Conservation (phyloP, 2,888 invertebrate species). For the Plebejus melissa region DNA sequence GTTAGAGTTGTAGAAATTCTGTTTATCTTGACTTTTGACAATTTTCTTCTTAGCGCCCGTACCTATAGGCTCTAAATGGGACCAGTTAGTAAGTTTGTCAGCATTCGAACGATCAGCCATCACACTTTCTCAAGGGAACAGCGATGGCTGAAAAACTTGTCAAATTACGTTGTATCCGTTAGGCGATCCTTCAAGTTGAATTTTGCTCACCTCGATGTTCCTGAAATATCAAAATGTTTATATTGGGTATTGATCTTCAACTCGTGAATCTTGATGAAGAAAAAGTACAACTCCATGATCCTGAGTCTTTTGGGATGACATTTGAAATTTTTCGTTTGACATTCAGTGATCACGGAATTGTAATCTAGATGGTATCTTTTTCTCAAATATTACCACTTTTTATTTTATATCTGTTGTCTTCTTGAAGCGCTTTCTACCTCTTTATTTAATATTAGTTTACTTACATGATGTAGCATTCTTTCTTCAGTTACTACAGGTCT, state of each 20-base stretch:
- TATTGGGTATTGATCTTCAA: constrained; percentile 40
- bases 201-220: not conserved
- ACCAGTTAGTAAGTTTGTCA: constrained; percentile 67
- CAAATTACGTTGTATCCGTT: not conserved
- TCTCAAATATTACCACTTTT: not conserved
- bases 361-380: constrained; percentile 57
- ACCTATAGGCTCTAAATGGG: constrained; percentile 71
- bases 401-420: not conserved
- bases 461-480: constrained; percentile 17
- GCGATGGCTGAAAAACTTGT: constrained; percentile 57
- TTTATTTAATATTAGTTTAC: not conserved
- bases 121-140: constrained; percentile 58
- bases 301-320: not conserved
- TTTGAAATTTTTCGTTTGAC: not conserved
- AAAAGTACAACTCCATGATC: not conserved
- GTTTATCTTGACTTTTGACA: constrained; percentile 68
- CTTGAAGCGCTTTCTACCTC: not conserved
- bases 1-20: constrained; percentile 62
- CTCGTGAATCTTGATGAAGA: not conserved
- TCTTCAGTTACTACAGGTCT: not conserved
- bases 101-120: constrained; percentile 56
- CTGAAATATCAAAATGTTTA: not conserved
- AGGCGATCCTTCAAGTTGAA: not conserved
- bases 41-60: constrained; percentile 74
- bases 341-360: not conserved